Conservation (phyloP, 2,888 invertebrate species). For the Leistus spinibarbis region DNA sequence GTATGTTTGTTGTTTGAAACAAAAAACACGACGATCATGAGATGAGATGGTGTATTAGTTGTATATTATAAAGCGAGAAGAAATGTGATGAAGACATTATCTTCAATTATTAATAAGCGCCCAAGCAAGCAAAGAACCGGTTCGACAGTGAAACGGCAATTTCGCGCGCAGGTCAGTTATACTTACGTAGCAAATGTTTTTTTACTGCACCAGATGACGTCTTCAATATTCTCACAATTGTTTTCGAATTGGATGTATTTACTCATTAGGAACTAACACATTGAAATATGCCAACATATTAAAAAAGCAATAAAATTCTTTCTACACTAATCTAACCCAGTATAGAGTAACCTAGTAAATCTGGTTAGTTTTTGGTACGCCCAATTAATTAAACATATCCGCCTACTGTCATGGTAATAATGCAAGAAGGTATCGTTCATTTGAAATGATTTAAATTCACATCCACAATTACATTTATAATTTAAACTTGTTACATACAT, state of each 20-base stretch:
- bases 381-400: neutral
- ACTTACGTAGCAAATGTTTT: neutral
- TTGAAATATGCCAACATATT: neutral
- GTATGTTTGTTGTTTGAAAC: neutral
- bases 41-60: neutral
- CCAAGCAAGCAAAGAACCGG: conserved; percentile 15
- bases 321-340: too few relatives aligned
- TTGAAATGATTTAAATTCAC: neutral
- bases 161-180: conserved; percentile 1
- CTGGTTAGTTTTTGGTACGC: too few relatives aligned
- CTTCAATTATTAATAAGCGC: conserved; percentile 25
- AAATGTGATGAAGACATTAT: conserved; percentile 19
- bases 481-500: neutral
- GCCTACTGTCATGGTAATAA: neutral
- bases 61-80: neutral
- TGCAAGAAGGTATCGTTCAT: neutral
- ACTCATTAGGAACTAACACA: neutral
- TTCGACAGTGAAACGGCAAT: neutral
- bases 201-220: neutral
- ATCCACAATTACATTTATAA: neutral
- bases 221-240: neutral
- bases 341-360: too few relatives aligned
- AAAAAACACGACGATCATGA: neutral
- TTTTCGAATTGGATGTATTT: neutral
- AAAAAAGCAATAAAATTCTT: neutral